A percentile compares a stretch with the other conserved stretches of the same genome.
Conservation (phyloP, 2,113 vertebrate genomes). For the Pseudorasbora parva region DNA sequence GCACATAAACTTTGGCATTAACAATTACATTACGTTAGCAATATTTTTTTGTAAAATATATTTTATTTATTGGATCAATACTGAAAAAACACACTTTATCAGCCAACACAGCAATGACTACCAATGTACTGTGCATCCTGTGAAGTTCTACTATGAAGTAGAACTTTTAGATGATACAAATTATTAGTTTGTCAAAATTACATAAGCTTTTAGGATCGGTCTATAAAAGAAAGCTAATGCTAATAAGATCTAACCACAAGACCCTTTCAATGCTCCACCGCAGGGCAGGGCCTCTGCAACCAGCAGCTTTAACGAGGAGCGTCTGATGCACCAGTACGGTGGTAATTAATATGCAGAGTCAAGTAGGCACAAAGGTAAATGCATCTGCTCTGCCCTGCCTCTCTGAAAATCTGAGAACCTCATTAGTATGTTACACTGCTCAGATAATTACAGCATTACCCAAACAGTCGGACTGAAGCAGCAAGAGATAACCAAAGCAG, state of each 20-base stretch:
- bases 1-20: too few relatives aligned
- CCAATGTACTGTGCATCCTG: neutral
- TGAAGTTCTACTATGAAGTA: neutral
- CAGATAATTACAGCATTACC: slow-evolving; percentile 49
- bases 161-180: neutral
- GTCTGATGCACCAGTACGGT: neutral
- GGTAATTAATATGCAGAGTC: slow-evolving; percentile 48
- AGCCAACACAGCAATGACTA: neutral
- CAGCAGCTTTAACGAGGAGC: slow-evolving; percentile 4
- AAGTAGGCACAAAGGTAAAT: slow-evolving; percentile 40
- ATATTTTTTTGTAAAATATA: too few relatives aligned
- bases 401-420: slow-evolving; percentile 26
- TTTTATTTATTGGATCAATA: neutral
- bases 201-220: neutral
- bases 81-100: neutral
- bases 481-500: neutral
- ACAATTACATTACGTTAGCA: too few relatives aligned
- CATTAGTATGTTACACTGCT: slow-evolving; percentile 26
- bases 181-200: neutral
- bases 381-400: slow-evolving; percentile 38
- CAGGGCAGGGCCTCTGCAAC: slow-evolving; percentile 12
- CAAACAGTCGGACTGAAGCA: slow-evolving; percentile 8
- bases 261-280: neutral
- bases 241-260: slow-evolving; percentile 21
- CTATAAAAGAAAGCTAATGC: slow-evolving; percentile 16